These are phyloP conservation scores for Orthosia incerta DNA, from an alignment of 2,888 invertebrate species.

Conservation along the genomic window DNA sequence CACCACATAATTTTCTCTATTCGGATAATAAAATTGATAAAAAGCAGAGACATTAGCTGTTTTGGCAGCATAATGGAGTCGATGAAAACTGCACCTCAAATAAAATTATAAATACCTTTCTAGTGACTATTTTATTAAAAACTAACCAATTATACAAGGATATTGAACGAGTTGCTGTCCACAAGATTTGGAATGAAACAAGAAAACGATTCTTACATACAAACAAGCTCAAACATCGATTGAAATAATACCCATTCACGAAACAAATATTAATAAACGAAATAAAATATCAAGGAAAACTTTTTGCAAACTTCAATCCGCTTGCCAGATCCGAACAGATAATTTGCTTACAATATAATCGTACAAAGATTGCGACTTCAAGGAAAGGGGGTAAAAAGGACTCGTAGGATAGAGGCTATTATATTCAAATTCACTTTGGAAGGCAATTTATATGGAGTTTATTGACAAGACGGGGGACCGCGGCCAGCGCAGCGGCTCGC, in stretches of 20 bases:
- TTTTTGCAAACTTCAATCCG: conserved; percentile 75
- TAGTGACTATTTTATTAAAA: background rate
- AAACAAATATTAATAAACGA: conserved; percentile 68
- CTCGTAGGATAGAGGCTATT: conserved; percentile 85
- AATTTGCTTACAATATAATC: conserved; percentile 92
- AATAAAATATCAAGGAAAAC: conserved; percentile 74
- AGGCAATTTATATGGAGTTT: conserved; percentile 91
- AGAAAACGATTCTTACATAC: background rate
- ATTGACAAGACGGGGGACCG: conserved; percentile 87
- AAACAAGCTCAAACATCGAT: conserved; percentile 10
- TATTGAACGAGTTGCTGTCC: no score
- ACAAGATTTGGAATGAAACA: background rate
- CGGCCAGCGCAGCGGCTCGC: conserved; percentile 74
- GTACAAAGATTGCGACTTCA: conserved; percentile 87
- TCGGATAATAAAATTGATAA: conserved; percentile 31
- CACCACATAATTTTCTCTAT: conserved; percentile 6
- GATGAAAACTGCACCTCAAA: conserved; percentile 9
- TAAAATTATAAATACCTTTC: background rate
- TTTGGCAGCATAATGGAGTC: conserved; percentile 38
- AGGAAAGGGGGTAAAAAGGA: conserved; percentile 87
- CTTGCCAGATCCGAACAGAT: conserved; percentile 88
- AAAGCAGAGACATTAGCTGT: conserved; percentile 2
- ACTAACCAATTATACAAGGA: background rate
- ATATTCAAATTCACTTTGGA: conserved; percentile 90
- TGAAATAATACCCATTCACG: conserved; percentile 31